Base-by-base conservation (phyloP, 2,888 invertebrate genomes). In the Proisotoma minuta region DNA sequence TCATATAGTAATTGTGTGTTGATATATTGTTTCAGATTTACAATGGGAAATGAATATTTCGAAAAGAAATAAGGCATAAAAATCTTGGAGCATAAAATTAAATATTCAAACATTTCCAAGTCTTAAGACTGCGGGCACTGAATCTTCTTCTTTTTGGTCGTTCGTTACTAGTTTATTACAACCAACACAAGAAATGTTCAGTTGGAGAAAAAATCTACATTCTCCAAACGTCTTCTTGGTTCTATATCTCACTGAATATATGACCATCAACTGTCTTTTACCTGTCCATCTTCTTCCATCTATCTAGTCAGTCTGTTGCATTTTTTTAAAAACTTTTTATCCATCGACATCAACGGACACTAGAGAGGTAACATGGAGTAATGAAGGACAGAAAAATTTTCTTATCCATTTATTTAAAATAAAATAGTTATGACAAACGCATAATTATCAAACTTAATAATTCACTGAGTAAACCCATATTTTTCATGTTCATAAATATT, bases 181-280 rank as follows among this genome's bases (percentile, higher is more conserved):
- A 34, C 34, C 23, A 22, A 4, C 20, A 20, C n/a, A n/a, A n/a
- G n/a, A n/a, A n/a, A n/a, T n/a, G n/a, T n/a, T n/a, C n/a, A n/a
- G n/a, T n/a, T n/a, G n/a, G 49, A 22, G 15, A 49, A 49, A 49
- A 49, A 49, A 22, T 49, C 49, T n/a, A 49, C 49, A 5, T 34
- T 34, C 34, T 34, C 34, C 34, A 34, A 34, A 34, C 34, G 15
- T 34, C 15, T 34, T 34, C 8, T 15, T 34, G 8, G 8, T 15
- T 10, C 15, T 15, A 10, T 15, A 34, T 34, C 34, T 34, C 34
- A 15, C 15, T 34, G 34, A 10, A 15, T 34, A 15, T 34, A 34
- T 34, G 34, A 34, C 15, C 34, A 49, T 49, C 49, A 49, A 23
- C 15, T 23, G 23, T 18, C 23, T 22, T 49, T 20, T 4, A 24